A percentile compares a stretch with the other conserved stretches of the same genome.
Evolutionary conservation across 2,888 invertebrate species (phyloP).

Genomic region (Diplolepis rosae): DNA sequence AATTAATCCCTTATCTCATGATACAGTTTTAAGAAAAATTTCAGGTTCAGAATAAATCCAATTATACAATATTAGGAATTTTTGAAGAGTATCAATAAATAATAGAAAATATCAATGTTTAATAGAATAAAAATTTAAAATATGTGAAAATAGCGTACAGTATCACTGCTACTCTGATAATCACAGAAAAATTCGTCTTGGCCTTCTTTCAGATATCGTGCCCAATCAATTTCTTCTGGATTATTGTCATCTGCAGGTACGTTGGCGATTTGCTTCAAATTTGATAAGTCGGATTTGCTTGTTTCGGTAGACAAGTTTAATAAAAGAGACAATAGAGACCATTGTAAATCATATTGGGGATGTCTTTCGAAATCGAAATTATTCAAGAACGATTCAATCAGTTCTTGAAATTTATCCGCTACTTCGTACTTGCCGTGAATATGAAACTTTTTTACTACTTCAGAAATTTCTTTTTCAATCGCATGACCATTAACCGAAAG

Average conservation of each 20-base stretch:
- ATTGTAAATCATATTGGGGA: slow-evolving; percentile 74
- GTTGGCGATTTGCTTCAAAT: slow-evolving; percentile 51
- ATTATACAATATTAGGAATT: no score
- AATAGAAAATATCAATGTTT: no score
- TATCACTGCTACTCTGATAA: slow-evolving; percentile 63
- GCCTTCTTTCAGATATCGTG: slow-evolving; percentile 74
- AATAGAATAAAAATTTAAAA: not conserved
- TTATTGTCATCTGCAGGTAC: slow-evolving; percentile 57
- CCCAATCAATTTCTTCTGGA: slow-evolving; percentile 75
- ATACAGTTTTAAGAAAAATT: no score
- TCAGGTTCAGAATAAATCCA: no score
- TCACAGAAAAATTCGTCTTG: slow-evolving; percentile 69
- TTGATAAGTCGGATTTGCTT: slow-evolving; percentile 58
- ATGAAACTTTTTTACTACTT: slow-evolving; percentile 73
- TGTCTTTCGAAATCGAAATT: slow-evolving; percentile 69
- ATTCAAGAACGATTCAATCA: slow-evolving; percentile 66
- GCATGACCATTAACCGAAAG: slow-evolving; percentile 74
- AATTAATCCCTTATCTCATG: no score
- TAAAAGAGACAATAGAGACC: slow-evolving; percentile 74
- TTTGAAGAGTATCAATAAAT: no score
- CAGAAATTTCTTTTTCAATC: slow-evolving; percentile 73
- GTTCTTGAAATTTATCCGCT: slow-evolving; percentile 70
- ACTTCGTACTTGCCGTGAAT: slow-evolving; percentile 74
- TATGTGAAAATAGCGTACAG: slow-evolving; percentile 58
- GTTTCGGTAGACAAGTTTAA: slow-evolving; percentile 71